phyloP scores from a whole-genome alignment of 2,113 vertebrate species.

The Lepidothrix coronata region DNA sequence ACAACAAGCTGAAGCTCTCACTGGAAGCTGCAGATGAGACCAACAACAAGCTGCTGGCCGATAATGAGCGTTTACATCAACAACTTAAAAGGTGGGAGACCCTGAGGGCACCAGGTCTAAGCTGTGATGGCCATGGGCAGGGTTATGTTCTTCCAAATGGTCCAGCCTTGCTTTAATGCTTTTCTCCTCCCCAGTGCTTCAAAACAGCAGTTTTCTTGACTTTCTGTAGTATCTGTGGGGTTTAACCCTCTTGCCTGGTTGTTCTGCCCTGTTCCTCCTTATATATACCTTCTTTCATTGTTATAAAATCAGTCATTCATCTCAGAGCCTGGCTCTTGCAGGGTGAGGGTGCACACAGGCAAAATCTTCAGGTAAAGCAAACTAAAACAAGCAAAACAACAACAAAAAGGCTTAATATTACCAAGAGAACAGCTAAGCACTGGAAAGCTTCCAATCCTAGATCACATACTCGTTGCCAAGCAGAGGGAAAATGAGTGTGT shows the following conservation, averaged over 20 bases:
- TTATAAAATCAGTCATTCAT: not conserved
- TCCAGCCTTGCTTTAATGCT: not conserved
- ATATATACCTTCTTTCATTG: not conserved
- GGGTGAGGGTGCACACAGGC: not conserved
- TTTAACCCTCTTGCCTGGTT: not conserved
- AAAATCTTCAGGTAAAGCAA: not conserved
- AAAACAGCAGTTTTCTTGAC: not conserved
- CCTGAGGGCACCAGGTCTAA: not conserved
- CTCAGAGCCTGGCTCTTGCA: not conserved
- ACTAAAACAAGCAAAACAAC: not conserved
- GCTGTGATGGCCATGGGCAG: not conserved
- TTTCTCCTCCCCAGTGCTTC: not conserved
- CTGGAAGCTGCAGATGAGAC: slow-evolving; percentile 84
- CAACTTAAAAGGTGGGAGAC: slow-evolving; percentile 78
- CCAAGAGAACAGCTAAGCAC: not conserved
- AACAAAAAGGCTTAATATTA: not conserved
- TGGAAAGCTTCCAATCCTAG: not conserved
- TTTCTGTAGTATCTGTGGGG: not conserved
- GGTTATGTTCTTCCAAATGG: not conserved
- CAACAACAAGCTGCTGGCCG: slow-evolving; percentile 80
- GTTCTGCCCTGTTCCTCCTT: not conserved
- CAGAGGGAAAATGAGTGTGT: not conserved
- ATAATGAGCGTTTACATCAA: slow-evolving; percentile 74
- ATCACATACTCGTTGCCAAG: not conserved
- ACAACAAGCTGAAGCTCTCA: slow-evolving; percentile 78